Conservation (phyloP, 2,113 vertebrate genomes). For the Alaudala cheleensis region DNA sequence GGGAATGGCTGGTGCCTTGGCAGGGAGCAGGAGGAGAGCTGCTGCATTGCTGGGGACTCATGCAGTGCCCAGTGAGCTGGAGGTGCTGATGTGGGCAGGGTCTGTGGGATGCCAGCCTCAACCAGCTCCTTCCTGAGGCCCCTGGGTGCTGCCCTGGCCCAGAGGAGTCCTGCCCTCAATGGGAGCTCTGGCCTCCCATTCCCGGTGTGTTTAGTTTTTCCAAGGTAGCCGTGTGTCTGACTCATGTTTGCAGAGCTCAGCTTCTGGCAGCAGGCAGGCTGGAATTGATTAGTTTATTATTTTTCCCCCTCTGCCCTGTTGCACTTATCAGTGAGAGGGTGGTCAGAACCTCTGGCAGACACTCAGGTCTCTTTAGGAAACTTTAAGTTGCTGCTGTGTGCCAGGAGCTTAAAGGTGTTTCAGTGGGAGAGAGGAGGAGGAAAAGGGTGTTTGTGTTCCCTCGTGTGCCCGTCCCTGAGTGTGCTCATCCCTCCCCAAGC, state of each 20-base stretch:
- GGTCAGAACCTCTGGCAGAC: background rate
- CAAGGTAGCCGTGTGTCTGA: background rate
- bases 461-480: accelerated
- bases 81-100: background rate
- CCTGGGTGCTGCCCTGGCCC: background rate
- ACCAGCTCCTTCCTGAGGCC: background rate
- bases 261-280: background rate
- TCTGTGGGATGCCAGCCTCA: background rate
- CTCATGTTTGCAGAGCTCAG: background rate
- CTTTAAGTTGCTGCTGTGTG: background rate
- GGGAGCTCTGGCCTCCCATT: background rate
- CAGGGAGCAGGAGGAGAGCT: background rate
- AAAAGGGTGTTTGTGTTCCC: background rate
- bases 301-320: background rate
- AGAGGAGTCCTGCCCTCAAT: background rate
- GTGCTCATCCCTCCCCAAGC: background rate
- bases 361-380: background rate
- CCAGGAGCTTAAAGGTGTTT: background rate
- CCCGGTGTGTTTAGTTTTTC: background rate
- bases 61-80: accelerated
- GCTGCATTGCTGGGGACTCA: background rate
- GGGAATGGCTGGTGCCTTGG: background rate
- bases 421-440: background rate
- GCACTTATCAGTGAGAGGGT: accelerated
- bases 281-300: background rate